Percentiles rank a stretch among this genome's conserved stretches.
Conservation (phyloP, 2,888 invertebrate genomes). For the Noctua fimbriata region DNA sequence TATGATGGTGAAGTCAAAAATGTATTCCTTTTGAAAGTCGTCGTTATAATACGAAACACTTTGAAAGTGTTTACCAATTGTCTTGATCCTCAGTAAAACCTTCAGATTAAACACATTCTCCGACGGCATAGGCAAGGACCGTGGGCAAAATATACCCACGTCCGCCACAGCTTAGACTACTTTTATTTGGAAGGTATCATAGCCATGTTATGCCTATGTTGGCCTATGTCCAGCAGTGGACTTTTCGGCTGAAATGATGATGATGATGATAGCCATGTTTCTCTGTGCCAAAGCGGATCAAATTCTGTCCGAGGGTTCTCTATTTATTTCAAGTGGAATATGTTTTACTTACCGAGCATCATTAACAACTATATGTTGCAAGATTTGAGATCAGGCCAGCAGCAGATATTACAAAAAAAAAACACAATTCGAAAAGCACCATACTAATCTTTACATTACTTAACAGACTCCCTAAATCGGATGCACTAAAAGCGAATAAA, state of each 20-base stretch:
- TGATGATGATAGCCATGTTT: no score
- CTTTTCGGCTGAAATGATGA: no score
- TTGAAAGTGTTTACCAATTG: neutral
- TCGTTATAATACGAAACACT: neutral
- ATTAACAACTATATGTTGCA: no score
- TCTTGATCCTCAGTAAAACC: neutral
- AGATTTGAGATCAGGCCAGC: neutral
- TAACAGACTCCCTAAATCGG: conserved; percentile 25
- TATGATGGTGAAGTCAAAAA: neutral
- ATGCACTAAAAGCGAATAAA: conserved; percentile 47
- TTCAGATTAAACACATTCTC: neutral
- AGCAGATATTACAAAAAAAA: neutral
- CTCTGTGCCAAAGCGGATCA: no score
- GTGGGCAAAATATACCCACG: no score
- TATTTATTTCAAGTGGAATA: no score
- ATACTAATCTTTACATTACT: neutral
- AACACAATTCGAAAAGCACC: neutral
- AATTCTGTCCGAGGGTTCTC: no score
- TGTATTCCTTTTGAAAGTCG: neutral
- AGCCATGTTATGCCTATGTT: no score
- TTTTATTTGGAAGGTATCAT: no score
- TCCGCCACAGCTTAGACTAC: no score
- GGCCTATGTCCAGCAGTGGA: no score
- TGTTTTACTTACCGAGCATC: no score
- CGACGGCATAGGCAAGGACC: neutral